These are phyloP conservation scores for Hirundichthys speculiger DNA, from an alignment of 2,113 vertebrate genomes.

Conservation along the genomic window DNA sequence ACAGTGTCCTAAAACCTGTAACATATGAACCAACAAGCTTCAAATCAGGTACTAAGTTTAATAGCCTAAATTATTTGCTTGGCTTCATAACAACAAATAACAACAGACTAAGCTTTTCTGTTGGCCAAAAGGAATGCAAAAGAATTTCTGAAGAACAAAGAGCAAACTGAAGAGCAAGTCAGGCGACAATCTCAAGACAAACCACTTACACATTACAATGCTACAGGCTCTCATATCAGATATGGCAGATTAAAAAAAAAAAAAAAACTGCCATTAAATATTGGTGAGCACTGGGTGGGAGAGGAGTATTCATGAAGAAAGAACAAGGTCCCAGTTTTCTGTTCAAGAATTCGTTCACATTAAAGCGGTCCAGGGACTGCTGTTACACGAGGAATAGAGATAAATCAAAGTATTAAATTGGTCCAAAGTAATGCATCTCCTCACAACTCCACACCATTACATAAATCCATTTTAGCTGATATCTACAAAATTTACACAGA, in stretches of 20 bases:
- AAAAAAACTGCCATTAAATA: neutral
- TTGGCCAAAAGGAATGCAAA: neutral
- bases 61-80: neutral
- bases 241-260: too few species aligned
- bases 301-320: neutral
- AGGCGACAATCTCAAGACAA: constrained; percentile 3
- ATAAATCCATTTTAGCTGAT: neutral
- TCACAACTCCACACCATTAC: too few species aligned
- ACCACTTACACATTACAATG: constrained; percentile 1
- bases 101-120: neutral
- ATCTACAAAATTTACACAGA: neutral
- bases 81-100: constrained; percentile 20
- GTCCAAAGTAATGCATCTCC: too few species aligned
- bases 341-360: too few species aligned
- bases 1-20: neutral
- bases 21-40: neutral
- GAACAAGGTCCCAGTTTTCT: neutral
- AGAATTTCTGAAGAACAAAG: constrained; percentile 10
- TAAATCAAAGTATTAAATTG: too few species aligned
- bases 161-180: constrained; percentile 25
- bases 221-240: constrained; percentile 1
- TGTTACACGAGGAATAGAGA: neutral
- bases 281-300: neutral
- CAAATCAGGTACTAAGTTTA: neutral
- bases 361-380: neutral